Evolutionary conservation across 2,797 vertebrate species (phyloP).

Genomic region (Peromyscus eremicus): DNA sequence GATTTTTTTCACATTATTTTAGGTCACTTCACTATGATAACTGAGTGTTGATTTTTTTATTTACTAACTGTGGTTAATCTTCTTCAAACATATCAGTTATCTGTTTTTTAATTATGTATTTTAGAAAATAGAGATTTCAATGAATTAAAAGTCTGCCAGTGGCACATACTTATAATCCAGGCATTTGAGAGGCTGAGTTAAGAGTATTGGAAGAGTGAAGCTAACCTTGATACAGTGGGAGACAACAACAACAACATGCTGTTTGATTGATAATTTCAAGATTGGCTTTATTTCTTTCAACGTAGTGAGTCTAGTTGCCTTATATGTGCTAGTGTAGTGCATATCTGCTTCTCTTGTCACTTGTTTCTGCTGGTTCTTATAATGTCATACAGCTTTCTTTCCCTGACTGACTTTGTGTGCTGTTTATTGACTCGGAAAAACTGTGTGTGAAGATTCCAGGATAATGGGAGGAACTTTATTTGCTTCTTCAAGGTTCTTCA

Average conservation of each 20-base stretch:
- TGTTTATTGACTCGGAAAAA: neutral
- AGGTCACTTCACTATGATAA: neutral
- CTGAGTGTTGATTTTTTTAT: neutral
- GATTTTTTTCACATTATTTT: conserved; percentile 12
- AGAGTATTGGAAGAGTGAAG: neutral
- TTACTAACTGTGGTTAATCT: neutral
- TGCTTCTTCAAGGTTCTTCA: conserved; percentile 34
- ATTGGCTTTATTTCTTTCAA: neutral
- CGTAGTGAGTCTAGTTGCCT: neutral
- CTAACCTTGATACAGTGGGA: neutral
- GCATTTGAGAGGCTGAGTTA: neutral
- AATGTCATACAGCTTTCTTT: neutral
- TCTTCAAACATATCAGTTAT: neutral
- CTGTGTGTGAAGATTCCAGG: neutral
- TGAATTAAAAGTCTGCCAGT: neutral
- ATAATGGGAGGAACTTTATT: conserved; percentile 1
- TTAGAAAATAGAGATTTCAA: neutral
- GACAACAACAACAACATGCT: neutral
- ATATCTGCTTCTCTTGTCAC: neutral
- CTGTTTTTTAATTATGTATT: neutral
- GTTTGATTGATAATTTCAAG: neutral
- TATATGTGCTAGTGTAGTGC: neutral
- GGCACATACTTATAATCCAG: neutral
- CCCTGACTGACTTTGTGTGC: neutral
- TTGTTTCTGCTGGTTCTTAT: neutral